These are phyloP conservation scores for Calephelis perditalis DNA, from an alignment of 2,888 invertebrate genomes.

Conservation along the genomic window DNA sequence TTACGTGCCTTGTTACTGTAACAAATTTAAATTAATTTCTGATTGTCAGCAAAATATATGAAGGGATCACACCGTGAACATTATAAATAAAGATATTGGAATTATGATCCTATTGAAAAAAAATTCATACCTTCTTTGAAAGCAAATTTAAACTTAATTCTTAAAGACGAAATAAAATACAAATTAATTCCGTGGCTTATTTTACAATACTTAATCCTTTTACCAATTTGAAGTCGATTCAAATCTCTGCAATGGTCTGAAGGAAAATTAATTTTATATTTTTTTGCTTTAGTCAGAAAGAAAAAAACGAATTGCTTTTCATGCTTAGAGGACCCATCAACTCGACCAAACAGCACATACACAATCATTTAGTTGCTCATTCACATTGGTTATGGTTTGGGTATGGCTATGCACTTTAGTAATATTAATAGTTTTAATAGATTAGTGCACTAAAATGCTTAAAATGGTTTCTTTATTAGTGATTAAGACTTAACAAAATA, in stretches of 20 bases:
- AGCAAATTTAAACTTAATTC: background rate
- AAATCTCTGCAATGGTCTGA: background rate
- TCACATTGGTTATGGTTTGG: constrained; percentile 45
- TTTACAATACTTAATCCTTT: background rate
- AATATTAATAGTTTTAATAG: constrained; percentile 52
- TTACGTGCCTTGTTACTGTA: too few species aligned
- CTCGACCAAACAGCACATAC: constrained; percentile 72
- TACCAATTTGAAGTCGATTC: constrained; percentile 11
- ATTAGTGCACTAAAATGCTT: constrained; percentile 20
- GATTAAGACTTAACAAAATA: too few species aligned
- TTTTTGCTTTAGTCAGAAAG: constrained; percentile 17
- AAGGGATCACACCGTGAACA: too few species aligned
- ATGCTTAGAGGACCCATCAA: constrained; percentile 60
- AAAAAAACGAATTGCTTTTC: constrained; percentile 47
- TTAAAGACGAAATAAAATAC: background rate
- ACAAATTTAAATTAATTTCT: too few species aligned
- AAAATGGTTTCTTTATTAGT: constrained; percentile 7
- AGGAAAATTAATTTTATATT: constrained; percentile 8
- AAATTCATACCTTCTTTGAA: too few species aligned
- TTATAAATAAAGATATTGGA: too few species aligned
- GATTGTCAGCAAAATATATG: too few species aligned
- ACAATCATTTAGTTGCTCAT: constrained; percentile 58
- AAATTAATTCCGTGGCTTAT: background rate
- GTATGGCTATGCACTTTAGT: constrained; percentile 57
- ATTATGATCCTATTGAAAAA: too few species aligned